Conservation (phyloP, 2,113 vertebrate genomes). For the Pterophyllum scalare region DNA sequence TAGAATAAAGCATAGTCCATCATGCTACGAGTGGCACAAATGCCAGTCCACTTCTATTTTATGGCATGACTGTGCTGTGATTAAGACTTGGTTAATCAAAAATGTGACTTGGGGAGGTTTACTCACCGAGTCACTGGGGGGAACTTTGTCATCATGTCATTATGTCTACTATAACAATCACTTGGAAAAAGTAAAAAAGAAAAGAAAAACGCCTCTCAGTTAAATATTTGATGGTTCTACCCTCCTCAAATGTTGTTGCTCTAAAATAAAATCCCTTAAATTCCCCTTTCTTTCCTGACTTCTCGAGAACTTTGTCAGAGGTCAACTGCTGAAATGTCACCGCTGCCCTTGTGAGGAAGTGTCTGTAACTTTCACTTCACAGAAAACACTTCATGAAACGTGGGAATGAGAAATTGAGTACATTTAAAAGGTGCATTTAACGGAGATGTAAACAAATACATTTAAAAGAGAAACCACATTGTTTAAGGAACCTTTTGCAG, state of each 20-base stretch:
- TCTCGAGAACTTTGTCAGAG: not conserved
- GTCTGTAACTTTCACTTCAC: not conserved
- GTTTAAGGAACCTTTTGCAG: too few species aligned
- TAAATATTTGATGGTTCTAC: not conserved
- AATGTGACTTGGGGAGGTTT: not conserved
- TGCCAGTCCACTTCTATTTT: accelerated
- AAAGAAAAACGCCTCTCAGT: not conserved
- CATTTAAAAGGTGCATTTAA: not conserved
- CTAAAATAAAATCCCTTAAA: not conserved
- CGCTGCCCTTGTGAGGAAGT: not conserved
- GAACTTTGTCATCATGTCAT: not conserved
- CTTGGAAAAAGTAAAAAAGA: not conserved
- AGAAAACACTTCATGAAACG: not conserved
- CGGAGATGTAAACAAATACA: not conserved
- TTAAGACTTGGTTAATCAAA: not conserved
- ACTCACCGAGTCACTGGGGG: not conserved
- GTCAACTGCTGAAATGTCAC: conserved; percentile 3
- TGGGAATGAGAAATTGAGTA: not conserved
- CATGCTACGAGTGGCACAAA: not conserved
- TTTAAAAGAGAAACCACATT: conserved; percentile 1
- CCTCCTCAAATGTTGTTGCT: not conserved
- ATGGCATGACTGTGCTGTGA: not conserved
- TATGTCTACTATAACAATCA: not conserved
- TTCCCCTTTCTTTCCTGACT: not conserved
- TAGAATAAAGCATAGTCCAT: not conserved